phyloP scores from a whole-genome alignment of 2,113 vertebrate species.

The Phyllostomus discolor region DNA sequence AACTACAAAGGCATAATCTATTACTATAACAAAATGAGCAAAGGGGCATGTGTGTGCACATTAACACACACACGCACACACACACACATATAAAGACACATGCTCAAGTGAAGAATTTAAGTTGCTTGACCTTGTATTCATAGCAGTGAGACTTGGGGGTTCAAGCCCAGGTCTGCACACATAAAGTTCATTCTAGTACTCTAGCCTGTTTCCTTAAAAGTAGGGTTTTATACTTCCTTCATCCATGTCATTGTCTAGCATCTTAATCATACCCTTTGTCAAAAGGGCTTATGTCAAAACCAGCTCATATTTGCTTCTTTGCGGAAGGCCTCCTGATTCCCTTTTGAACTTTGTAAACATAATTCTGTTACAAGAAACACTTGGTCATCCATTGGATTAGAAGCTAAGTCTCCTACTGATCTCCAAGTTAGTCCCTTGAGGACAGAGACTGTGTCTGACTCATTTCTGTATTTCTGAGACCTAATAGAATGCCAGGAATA shows the following conservation, averaged over 20 bases:
- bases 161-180: not conserved
- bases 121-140: not conserved
- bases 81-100: not conserved
- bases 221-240: not conserved
- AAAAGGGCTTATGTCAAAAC: not conserved
- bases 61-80: not conserved
- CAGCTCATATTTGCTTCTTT: not conserved
- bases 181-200: not conserved
- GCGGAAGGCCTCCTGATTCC: not conserved
- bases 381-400: not conserved
- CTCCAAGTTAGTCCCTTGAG: constrained; percentile 12
- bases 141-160: not conserved
- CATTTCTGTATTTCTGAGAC: not conserved
- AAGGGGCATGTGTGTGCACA: not conserved
- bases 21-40: not conserved
- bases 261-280: not conserved
- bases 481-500: not conserved
- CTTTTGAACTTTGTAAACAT: not conserved
- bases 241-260: not conserved
- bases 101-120: not conserved
- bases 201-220: not conserved
- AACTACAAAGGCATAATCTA: not conserved
- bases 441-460: not conserved
- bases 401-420: not conserved
- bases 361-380: not conserved